These are phyloP conservation scores for Tichodroma muraria DNA, from an alignment of 2,113 vertebrate species.

Conservation along the genomic window DNA sequence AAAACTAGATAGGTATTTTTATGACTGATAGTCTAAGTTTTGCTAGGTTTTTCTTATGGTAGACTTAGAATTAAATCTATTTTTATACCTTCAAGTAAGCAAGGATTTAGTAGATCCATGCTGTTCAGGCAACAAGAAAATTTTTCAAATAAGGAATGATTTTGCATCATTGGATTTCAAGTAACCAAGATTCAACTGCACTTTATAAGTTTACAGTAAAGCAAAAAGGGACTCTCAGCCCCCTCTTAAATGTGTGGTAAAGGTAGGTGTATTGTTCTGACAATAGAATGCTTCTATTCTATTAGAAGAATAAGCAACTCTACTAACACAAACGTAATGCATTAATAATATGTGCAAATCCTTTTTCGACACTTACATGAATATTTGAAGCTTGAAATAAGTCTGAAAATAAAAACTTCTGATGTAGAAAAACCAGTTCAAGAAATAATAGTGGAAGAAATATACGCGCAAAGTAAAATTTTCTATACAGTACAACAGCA, in stretches of 20 bases:
- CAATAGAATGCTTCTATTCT: too few relatives aligned
- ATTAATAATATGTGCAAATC: background rate
- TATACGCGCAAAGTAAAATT: background rate
- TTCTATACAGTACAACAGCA: background rate
- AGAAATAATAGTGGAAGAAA: background rate
- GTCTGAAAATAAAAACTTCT: background rate
- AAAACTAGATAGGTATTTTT: background rate
- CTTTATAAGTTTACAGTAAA: background rate
- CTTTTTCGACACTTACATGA: background rate
- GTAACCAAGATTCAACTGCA: background rate
- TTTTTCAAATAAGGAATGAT: background rate
- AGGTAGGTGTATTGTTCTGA: background rate
- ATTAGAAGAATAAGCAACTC: too few relatives aligned
- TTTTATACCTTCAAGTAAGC: background rate
- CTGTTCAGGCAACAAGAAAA: background rate
- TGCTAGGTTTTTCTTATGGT: background rate
- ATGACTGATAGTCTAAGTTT: background rate
- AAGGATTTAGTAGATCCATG: background rate
- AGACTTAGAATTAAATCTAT: background rate
- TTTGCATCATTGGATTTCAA: background rate
- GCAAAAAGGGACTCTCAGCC: background rate
- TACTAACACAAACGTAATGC: background rate
- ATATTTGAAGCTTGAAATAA: background rate
- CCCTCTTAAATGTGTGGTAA: background rate
- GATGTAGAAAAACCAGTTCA: background rate